These are phyloP conservation scores for Tauraco hartlaubi DNA, from an alignment of 2,797 vertebrate species.

Conservation along the genomic window DNA sequence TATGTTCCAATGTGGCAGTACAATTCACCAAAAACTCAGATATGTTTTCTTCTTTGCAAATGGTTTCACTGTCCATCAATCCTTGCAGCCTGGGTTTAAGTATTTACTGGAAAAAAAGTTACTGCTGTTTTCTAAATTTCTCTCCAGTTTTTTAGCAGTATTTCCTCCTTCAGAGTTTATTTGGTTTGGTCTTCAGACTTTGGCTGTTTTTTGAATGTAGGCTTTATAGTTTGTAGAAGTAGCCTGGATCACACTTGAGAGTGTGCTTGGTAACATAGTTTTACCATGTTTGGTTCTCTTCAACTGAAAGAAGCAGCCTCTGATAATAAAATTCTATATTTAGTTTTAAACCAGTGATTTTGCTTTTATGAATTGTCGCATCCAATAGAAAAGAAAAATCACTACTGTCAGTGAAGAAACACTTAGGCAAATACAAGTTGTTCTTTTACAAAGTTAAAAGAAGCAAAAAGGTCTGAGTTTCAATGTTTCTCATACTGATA, in stretches of 20 bases:
- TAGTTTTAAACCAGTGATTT: neutral
- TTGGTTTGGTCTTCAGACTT: neutral
- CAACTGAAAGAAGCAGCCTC: neutral
- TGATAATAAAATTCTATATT: slow-evolving; percentile 6
- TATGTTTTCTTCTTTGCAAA: neutral
- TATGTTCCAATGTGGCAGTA: neutral
- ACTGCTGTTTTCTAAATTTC: neutral
- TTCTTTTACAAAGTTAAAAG: neutral
- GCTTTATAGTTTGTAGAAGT: neutral
- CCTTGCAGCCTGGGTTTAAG: neutral
- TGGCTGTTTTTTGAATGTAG: neutral
- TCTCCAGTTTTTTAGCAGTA: neutral
- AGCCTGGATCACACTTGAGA: neutral
- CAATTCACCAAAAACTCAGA: neutral
- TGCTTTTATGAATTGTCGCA: neutral
- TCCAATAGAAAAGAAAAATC: neutral
- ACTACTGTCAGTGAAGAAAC: neutral
- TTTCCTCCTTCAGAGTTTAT: neutral
- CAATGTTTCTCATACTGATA: neutral
- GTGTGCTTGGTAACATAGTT: slow-evolving; percentile 19
- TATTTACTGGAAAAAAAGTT: neutral
- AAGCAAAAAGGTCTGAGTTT: neutral
- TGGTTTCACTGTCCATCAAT: neutral
- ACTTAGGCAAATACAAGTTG: neutral
- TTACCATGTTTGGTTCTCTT: slow-evolving; percentile 50